Evolutionary conservation across 2,888 invertebrate genomes (phyloP).

Genomic region (Minunthozetes semirufus): DNA sequence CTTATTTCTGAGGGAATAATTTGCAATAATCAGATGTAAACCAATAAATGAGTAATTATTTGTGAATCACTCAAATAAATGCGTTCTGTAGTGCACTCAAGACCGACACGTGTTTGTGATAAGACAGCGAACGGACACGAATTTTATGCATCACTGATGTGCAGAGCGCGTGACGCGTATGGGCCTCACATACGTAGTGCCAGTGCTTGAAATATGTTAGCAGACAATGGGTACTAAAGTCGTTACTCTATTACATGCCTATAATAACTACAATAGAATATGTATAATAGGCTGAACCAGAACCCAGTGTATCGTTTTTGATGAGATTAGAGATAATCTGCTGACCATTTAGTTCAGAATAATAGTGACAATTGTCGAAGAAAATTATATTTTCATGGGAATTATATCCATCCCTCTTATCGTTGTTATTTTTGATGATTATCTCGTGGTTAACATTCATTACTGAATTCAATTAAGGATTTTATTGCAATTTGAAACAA

Average conservation of each 20-base stretch:
- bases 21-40: not conserved
- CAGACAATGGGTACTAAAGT: not conserved
- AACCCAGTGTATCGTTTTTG: not conserved
- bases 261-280: not conserved
- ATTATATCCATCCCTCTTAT: not conserved
- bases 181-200: not conserved
- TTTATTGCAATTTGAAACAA: not conserved
- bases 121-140: not conserved
- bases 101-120: conserved; percentile 9
- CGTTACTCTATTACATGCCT: not conserved
- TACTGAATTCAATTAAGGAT: not conserved
- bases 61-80: not conserved
- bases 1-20: not conserved
- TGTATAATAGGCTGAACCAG: not conserved
- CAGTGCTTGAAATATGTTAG: conserved; percentile 9
- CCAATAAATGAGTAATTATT: conserved; percentile 11
- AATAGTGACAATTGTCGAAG: not conserved
- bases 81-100: conserved; percentile 5
- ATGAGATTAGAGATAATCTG: conserved; percentile 27
- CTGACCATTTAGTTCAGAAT: not conserved
- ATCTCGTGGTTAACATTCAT: conserved; percentile 1
- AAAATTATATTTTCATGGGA: conserved; percentile 13
- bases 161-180: conserved; percentile 16
- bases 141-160: conserved; percentile 19
- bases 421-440: conserved; percentile 18